These are phyloP conservation scores for Brenthis daphne DNA, from an alignment of 2,888 invertebrate genomes.

Conservation along the genomic window DNA sequence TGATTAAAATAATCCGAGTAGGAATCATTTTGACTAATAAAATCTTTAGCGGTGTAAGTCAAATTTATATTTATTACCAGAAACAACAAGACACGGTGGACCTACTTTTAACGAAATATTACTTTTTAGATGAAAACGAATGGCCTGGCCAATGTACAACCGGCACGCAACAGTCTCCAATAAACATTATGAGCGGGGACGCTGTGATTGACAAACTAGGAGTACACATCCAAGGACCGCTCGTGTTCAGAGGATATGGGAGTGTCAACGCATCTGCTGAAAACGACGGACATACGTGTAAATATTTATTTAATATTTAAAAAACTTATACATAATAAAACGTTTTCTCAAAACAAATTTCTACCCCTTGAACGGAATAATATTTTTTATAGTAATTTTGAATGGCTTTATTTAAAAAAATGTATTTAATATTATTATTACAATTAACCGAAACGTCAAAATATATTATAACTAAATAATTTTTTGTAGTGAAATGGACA, in stretches of 20 bases:
- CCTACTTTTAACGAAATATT: not conserved
- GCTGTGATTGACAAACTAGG: constrained; percentile 74
- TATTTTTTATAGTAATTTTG: no score
- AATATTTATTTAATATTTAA: constrained; percentile 42
- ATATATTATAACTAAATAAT: not conserved
- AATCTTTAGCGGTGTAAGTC: no score
- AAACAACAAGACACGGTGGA: no score
- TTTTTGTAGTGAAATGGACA: constrained; percentile 60
- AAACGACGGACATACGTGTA: constrained; percentile 71
- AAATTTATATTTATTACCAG: no score
- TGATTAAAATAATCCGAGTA: no score
- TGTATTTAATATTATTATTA: no score
- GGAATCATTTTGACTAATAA: no score
- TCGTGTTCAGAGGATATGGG: constrained; percentile 61
- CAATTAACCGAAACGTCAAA: not conserved
- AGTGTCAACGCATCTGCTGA: constrained; percentile 54
- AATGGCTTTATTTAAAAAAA: no score
- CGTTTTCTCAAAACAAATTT: no score
- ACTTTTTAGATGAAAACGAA: constrained; percentile 57
- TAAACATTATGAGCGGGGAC: constrained; percentile 84
- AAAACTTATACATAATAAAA: no score
- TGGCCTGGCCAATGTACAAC: constrained; percentile 85
- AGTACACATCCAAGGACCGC: constrained; percentile 64
- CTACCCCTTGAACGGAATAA: no score
- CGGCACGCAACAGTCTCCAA: constrained; percentile 89